phyloP scores from a whole-genome alignment of 1,140 invertebrate species.

The Bombus terrestris region DNA sequence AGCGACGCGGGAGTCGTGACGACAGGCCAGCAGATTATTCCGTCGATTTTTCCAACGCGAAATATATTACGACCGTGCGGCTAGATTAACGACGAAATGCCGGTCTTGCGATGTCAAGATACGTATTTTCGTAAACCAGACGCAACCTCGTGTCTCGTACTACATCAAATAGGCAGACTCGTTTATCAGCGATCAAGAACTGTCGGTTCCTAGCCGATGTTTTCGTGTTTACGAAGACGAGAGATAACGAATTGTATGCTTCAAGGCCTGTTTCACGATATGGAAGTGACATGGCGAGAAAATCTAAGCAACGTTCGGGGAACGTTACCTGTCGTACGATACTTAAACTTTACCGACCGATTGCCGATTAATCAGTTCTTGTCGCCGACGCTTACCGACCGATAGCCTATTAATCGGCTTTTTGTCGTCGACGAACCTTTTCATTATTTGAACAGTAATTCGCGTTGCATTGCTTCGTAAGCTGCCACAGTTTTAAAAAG shows the following conservation, averaged over 20 bases:
- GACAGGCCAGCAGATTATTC: not conserved
- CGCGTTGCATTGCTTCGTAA: no score
- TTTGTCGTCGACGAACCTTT: no score
- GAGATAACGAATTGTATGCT: not conserved
- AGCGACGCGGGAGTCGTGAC: no score
- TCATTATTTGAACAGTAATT: no score
- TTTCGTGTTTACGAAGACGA: conserved; percentile 7
- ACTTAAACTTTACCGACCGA: no score
- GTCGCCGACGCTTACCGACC: no score
- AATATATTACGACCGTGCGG: not conserved
- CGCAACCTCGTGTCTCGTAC: no score
- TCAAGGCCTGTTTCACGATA: conserved; percentile 7
- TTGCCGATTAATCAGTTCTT: no score
- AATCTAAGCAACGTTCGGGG: no score
- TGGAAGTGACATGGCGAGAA: not conserved
- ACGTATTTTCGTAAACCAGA: not conserved
- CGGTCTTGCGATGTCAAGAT: not conserved
- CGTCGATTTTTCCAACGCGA: not conserved
- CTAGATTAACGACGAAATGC: not conserved
- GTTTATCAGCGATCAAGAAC: not conserved
- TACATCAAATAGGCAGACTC: not conserved
- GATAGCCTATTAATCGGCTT: no score
- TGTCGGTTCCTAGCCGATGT: not conserved
- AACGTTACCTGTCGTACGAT: no score
- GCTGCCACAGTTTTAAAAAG: no score